Base-by-base conservation (phyloP, 2,113 vertebrate species). In the Gymnogyps californianus region DNA sequence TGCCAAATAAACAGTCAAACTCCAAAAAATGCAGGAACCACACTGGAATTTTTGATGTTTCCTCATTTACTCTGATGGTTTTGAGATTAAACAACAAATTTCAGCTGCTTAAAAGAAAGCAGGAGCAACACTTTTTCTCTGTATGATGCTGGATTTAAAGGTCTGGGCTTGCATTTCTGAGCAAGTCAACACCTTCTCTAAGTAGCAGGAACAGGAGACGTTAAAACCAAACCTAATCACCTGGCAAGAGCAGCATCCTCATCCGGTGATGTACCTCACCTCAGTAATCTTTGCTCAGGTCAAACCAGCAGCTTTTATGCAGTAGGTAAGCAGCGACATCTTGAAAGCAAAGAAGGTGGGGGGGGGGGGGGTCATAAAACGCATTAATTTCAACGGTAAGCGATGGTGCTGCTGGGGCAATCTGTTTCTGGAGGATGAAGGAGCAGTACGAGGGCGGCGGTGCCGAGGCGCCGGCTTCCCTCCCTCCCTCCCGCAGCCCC, bases 161-260 rank as follows among this genome's bases (percentile, higher is more conserved):
- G 20, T 49, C 69, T 13, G 8, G 14, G 13, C 19, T 74, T 22
- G 2, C 17, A 16, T 29, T 83, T 81, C 64, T 47, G 16, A 52
- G 34, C 17, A 71, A 62, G 25, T 6, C 29, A 61, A 34, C 9
- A 52, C 9, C 13, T 67, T 64, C 70, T 28, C 7, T 8, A 81
- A 69, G 28, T 2, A 51, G 13, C 0, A 11, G 25, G 13, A 15
- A n/a, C 5, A 4, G 31, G 5, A 32, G 11, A 36, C 2, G 3
- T 20, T n/a, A 34, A 82, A 93, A 58, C 11, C 32, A 40, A 82
- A 57, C 22, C 36, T 6, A 2, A 44, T 17, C 65, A 67, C 25
- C 61, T 20, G n/a, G 5, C 17, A 32, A 38, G 13, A 52, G 29
- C 22, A 64, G 51, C 47, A 76, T 38, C 49, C 65, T 36, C 44